Percentiles rank a stretch among this genome's conserved stretches.
Conservation (phyloP, 2,888 invertebrate species). For the Amblyjoppa proteus region DNA sequence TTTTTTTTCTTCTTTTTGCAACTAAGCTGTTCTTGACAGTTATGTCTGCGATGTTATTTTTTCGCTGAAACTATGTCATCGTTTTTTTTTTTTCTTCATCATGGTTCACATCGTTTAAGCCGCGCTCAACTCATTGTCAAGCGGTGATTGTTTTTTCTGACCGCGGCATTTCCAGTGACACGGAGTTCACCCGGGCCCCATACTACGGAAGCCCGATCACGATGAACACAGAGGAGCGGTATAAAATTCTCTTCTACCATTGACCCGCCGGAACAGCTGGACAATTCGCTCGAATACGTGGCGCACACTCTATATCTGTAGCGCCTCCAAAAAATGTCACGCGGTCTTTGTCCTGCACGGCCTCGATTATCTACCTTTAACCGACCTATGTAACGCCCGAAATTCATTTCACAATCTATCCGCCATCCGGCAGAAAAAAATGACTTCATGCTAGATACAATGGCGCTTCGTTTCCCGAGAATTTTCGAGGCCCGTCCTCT, state of each 20-base stretch:
- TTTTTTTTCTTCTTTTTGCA: no score
- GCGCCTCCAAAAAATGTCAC: background rate
- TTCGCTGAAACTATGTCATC: background rate
- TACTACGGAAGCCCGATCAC: background rate
- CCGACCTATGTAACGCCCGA: background rate
- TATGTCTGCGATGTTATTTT: background rate
- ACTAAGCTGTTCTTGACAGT: background rate
- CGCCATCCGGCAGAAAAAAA: background rate
- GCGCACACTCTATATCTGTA: background rate
- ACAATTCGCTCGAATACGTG: constrained; percentile 28
- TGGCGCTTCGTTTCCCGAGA: no score
- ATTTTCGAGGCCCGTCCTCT: no score
- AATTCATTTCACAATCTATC: background rate
- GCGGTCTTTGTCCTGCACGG: background rate
- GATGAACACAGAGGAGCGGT: background rate
- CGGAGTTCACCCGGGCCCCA: background rate
- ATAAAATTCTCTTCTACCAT: constrained; percentile 37
- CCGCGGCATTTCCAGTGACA: background rate
- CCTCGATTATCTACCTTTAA: background rate
- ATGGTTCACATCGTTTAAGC: constrained; percentile 33
- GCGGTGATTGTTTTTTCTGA: constrained; percentile 40
- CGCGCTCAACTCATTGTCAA: constrained; percentile 53
- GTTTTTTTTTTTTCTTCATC: background rate
- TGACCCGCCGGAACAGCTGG: constrained; percentile 13
- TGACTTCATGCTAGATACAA: background rate